Conservation (phyloP, 2,888 invertebrate genomes). For the Euproctis similis region DNA sequence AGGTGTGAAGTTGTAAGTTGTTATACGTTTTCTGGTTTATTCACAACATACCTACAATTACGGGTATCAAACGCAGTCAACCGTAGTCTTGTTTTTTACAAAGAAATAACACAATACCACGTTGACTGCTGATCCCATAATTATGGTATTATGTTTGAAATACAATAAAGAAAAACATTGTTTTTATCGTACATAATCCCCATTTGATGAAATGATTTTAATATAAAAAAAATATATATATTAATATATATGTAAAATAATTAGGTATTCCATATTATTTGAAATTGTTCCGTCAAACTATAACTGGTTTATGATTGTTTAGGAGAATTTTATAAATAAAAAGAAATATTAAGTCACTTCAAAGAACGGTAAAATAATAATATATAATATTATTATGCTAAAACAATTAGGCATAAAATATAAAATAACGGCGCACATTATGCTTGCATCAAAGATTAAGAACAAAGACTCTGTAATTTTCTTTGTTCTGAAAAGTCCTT, state of each 20-base stretch:
- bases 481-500: neutral
- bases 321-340: constrained; percentile 17
- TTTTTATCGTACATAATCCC: constrained; percentile 4
- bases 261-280: constrained; percentile 7
- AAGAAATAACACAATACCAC: no score
- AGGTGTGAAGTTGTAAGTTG: no score
- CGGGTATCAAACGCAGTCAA: no score
- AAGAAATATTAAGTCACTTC: constrained; percentile 8
- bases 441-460: constrained; percentile 6
- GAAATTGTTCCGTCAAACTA: constrained; percentile 15
- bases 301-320: constrained; percentile 19
- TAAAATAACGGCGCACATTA: constrained; percentile 13
- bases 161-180: constrained; percentile 2
- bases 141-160: neutral
- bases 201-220: constrained; percentile 1
- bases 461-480: constrained; percentile 20
- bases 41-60: no score
- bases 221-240: constrained; percentile 4
- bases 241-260: constrained; percentile 6
- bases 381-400: constrained; percentile 18
- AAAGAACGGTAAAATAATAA: constrained; percentile 18
- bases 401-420: constrained; percentile 11
- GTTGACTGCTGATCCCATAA: neutral
- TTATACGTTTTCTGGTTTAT: no score
- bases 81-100: no score